Evolutionary conservation across 2,888 invertebrate species (phyloP).

Genomic region (Synanthedon vespiformis): DNA sequence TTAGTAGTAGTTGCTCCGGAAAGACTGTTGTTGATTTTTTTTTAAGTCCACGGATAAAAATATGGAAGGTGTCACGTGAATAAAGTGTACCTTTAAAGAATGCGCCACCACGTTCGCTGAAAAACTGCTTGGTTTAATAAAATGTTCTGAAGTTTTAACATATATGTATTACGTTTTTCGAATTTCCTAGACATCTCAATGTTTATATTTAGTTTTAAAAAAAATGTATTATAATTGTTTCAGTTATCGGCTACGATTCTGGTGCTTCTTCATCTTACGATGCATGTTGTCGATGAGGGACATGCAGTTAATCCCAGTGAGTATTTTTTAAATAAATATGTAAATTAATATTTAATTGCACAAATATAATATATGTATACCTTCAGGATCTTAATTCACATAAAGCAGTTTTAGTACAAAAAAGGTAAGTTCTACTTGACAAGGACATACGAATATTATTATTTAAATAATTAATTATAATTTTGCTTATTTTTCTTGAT

Average conservation of each 20-base stretch:
- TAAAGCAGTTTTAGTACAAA: no score
- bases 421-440: no score
- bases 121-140: background rate
- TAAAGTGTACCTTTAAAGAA: background rate
- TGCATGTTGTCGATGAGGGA: constrained; percentile 60
- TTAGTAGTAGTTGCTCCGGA: constrained; percentile 28
- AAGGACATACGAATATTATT: no score
- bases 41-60: constrained; percentile 17
- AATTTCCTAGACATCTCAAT: background rate
- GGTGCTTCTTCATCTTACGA: constrained; percentile 54
- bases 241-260: constrained; percentile 61
- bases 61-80: constrained; percentile 22
- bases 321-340: constrained; percentile 13
- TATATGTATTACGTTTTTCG: background rate
- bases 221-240: constrained; percentile 23
- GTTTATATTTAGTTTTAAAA: background rate
- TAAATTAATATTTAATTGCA: no score
- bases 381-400: no score
- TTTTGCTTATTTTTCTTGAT: no score
- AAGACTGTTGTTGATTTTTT: constrained; percentile 18
- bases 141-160: background rate
- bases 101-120: background rate
- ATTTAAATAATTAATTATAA: no score
- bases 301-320: constrained; percentile 63
- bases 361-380: no score